Conservation (phyloP, 2,797 vertebrate genomes). For the Sciaenops ocellatus region DNA sequence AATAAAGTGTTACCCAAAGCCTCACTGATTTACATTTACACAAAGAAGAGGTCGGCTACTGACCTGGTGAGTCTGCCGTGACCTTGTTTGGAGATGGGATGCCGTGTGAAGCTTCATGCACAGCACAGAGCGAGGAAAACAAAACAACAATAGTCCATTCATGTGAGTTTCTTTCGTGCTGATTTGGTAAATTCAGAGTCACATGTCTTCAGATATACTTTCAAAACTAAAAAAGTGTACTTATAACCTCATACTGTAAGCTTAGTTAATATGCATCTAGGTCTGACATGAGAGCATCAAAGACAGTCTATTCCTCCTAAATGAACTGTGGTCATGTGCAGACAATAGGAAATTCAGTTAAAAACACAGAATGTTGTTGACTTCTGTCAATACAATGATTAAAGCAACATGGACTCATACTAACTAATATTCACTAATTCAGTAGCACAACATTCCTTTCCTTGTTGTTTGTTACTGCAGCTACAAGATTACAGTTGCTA, state of each 20-base stretch:
- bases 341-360: not conserved
- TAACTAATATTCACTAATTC: not conserved
- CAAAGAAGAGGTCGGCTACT: constrained; percentile 17
- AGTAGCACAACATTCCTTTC: not conserved
- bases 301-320: not conserved
- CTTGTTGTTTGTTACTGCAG: constrained; percentile 9
- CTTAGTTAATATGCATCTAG: not conserved
- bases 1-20: no score
- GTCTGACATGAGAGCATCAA: not conserved
- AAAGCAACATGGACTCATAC: constrained; percentile 1
- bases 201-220: not conserved
- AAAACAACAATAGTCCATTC: not conserved
- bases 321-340: not conserved
- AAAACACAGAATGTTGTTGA: not conserved
- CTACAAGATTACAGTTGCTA: not conserved
- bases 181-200: constrained; percentile 14
- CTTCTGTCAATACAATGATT: not conserved
- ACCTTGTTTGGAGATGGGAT: constrained; percentile 38
- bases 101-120: constrained; percentile 40
- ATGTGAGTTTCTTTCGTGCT: not conserved
- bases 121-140: not conserved
- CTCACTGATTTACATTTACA: not conserved
- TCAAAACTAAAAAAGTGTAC: not conserved
- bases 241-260: not conserved
- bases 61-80: constrained; percentile 70